Conservation (phyloP, 2,888 invertebrate species). For the Eristalis pertinax region DNA sequence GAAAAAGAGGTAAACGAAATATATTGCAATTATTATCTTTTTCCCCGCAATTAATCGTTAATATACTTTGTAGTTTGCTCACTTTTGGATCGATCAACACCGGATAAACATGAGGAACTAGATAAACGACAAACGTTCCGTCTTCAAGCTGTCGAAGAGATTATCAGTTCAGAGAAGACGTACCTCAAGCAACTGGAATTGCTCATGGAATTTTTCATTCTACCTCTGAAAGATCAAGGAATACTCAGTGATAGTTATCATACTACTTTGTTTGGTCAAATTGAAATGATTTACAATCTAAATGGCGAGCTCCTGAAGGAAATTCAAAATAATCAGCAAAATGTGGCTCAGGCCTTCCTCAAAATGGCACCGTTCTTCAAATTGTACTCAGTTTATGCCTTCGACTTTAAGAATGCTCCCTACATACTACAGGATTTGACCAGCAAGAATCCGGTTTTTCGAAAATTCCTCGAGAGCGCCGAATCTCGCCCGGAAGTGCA, state of each 20-base stretch:
- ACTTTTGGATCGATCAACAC: slow-evolving; percentile 82
- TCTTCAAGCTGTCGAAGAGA: slow-evolving; percentile 85
- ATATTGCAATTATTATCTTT: not conserved
- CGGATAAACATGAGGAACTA: slow-evolving; percentile 75
- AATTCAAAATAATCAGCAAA: slow-evolving; percentile 83
- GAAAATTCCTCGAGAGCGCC: slow-evolving; percentile 84
- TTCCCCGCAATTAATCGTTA: not conserved
- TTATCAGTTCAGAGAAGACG: slow-evolving; percentile 86
- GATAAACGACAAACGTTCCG: slow-evolving; percentile 79
- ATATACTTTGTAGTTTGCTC: slow-evolving; percentile 82
- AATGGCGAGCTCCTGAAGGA: slow-evolving; percentile 85
- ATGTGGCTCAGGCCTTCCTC: slow-evolving; percentile 86
- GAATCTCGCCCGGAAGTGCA: slow-evolving; percentile 88
- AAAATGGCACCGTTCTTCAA: slow-evolving; percentile 90
- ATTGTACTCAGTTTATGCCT: slow-evolving; percentile 89
- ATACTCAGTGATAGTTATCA: slow-evolving; percentile 82
- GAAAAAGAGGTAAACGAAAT: slow-evolving; percentile 82
- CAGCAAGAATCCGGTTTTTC: slow-evolving; percentile 82
- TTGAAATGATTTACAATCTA: slow-evolving; percentile 85
- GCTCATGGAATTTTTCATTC: slow-evolving; percentile 85
- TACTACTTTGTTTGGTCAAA: slow-evolving; percentile 84
- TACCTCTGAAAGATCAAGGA: slow-evolving; percentile 83
- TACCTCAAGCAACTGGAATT: slow-evolving; percentile 87
- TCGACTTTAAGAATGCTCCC: slow-evolving; percentile 86
- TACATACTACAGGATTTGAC: slow-evolving; percentile 84